Conservation (phyloP, 2,113 vertebrate species). For the Seriola aureovittata region DNA sequence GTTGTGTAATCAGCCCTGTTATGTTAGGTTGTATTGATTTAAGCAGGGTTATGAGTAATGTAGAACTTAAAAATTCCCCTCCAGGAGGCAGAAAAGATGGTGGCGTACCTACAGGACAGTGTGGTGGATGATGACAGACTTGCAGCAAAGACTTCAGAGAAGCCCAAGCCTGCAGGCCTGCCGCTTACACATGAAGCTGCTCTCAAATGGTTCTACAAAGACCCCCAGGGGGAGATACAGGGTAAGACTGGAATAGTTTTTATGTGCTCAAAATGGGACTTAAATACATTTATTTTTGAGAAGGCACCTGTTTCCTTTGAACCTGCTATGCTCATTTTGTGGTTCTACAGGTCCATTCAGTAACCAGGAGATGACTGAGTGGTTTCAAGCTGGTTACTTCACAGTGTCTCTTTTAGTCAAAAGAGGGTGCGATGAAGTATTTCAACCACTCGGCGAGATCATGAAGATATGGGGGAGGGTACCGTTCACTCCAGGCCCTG, state of each 20-base stretch:
- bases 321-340: neutral
- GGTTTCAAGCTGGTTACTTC: conserved; percentile 99
- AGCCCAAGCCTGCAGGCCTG: conserved; percentile 89
- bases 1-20: neutral
- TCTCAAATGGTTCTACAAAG: conserved; percentile 99
- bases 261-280: neutral
- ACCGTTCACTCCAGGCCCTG: conserved; percentile 92
- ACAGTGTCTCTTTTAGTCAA: conserved; percentile 96
- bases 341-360: conserved; percentile 92
- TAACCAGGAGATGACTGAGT: conserved; percentile 98
- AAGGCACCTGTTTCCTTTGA: neutral
- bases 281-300: neutral
- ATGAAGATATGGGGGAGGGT: conserved; percentile 99
- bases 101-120: conserved; percentile 96
- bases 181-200: conserved; percentile 92
- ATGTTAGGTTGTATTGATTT: neutral
- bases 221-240: conserved; percentile 98
- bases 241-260: conserved; percentile 81
- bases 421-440: conserved; percentile 97
- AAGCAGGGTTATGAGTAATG: neutral
- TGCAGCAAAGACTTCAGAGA: conserved; percentile 89
- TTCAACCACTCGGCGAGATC: conserved; percentile 95
- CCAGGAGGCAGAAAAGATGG: conserved; percentile 99
- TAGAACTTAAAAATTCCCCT: neutral
- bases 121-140: conserved; percentile 93